Percentiles rank a stretch among this genome's conserved stretches.
phyloP scores from a whole-genome alignment of 2,113 vertebrate genomes.

The Stomatorhinus ivindoensis region DNA sequence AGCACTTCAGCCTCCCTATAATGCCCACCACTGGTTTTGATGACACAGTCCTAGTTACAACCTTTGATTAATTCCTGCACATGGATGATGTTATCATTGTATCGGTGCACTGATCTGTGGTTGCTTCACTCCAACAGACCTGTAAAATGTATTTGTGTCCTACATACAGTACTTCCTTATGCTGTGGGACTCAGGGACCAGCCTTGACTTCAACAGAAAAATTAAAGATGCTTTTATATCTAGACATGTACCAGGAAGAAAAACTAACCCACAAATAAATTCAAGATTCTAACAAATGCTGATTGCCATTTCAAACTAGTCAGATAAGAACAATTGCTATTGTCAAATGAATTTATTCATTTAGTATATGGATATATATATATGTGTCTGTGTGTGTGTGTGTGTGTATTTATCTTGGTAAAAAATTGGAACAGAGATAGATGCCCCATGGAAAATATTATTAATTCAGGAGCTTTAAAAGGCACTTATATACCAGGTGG shows the following conservation, averaged over 20 bases:
- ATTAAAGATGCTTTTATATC: not conserved
- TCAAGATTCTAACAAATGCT: not conserved
- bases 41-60: not conserved
- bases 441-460: not conserved
- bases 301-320: not conserved
- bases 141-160: not conserved
- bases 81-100: not conserved
- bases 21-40: not conserved
- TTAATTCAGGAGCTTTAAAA: conserved; percentile 1
- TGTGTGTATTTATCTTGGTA: not conserved
- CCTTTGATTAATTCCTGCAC: not conserved
- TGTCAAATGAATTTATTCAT: not conserved
- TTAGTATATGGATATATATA: not conserved
- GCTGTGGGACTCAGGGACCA: not conserved
- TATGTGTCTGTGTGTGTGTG: too few species aligned
- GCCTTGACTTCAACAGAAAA: not conserved
- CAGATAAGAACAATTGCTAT: not conserved
- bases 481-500: not conserved
- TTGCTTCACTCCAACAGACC: not conserved
- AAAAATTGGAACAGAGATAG: not conserved
- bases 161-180: not conserved
- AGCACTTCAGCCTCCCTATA: not conserved
- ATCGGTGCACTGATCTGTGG: not conserved
- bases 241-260: not conserved
- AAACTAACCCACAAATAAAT: not conserved